Conservation (phyloP, 2,797 vertebrate species). For the Tapirus indicus region DNA sequence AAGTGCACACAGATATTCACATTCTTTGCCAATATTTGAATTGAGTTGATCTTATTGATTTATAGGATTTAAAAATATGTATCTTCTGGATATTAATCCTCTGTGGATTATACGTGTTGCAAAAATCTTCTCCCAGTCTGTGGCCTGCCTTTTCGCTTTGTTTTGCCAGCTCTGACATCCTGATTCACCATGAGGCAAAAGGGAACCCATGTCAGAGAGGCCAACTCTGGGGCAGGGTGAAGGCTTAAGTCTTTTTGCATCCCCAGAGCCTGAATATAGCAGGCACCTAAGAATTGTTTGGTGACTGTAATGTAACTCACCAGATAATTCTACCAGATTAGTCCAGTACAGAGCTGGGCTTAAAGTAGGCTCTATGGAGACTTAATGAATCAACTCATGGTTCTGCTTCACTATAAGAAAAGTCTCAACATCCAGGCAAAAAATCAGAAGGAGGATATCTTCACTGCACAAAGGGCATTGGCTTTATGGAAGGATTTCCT, state of each 20-base stretch:
- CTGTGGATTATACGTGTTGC: background rate
- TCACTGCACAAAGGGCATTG: background rate
- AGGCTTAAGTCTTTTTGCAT: background rate
- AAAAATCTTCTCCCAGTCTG: background rate
- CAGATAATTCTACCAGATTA: background rate
- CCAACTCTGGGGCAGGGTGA: background rate
- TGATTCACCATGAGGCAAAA: background rate
- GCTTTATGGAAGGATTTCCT: background rate
- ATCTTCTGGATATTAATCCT: background rate
- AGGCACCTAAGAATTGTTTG: background rate
- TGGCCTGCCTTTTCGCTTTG: background rate
- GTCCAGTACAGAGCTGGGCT: background rate
- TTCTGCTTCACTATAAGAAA: background rate
- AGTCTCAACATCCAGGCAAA: background rate
- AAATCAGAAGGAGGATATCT: background rate
- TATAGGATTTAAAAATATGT: background rate
- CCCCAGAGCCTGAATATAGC: background rate
- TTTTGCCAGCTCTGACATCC: background rate
- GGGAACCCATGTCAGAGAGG: background rate
- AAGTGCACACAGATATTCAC: background rate
- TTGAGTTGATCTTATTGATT: background rate
- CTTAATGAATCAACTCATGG: background rate
- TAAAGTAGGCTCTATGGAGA: background rate
- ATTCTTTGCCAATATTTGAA: background rate
- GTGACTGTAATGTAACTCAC: background rate